These are phyloP conservation scores for Cuculus canorus DNA, from an alignment of 2,797 vertebrate genomes.

Conservation along the genomic window DNA sequence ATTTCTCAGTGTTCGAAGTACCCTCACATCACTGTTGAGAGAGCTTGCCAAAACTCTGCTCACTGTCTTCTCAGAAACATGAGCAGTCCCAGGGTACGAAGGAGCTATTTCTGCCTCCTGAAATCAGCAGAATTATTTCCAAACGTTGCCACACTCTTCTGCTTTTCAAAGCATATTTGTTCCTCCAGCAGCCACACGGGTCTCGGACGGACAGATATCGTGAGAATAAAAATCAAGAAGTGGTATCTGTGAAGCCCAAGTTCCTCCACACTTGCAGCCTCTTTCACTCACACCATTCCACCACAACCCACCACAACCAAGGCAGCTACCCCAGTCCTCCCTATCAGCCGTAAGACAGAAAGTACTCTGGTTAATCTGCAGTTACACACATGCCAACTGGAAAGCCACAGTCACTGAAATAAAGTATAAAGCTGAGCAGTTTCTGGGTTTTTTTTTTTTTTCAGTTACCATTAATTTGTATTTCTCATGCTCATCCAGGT, in stretches of 20 bases:
- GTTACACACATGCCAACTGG: neutral
- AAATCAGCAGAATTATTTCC: neutral
- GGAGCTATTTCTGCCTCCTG: neutral
- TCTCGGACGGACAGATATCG: neutral
- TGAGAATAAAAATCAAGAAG: neutral
- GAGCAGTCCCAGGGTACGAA: neutral
- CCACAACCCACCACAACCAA: neutral
- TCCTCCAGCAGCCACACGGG: neutral
- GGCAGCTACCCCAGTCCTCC: neutral
- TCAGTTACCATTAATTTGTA: neutral
- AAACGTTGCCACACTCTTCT: neutral
- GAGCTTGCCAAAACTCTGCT: conserved; percentile 6
- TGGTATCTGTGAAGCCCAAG: neutral
- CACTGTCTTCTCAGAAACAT: neutral
- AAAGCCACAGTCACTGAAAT: neutral
- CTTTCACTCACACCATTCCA: neutral
- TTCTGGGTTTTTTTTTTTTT: neutral
- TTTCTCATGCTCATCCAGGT: neutral
- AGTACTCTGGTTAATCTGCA: neutral
- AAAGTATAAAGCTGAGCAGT: neutral
- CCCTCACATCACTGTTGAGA: neutral
- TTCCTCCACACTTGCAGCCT: neutral
- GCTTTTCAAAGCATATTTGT: neutral
- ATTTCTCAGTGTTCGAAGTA: neutral
- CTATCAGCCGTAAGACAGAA: neutral